phyloP scores from a whole-genome alignment of 2,797 vertebrate genomes.

The Sebastolobus altivelis region DNA sequence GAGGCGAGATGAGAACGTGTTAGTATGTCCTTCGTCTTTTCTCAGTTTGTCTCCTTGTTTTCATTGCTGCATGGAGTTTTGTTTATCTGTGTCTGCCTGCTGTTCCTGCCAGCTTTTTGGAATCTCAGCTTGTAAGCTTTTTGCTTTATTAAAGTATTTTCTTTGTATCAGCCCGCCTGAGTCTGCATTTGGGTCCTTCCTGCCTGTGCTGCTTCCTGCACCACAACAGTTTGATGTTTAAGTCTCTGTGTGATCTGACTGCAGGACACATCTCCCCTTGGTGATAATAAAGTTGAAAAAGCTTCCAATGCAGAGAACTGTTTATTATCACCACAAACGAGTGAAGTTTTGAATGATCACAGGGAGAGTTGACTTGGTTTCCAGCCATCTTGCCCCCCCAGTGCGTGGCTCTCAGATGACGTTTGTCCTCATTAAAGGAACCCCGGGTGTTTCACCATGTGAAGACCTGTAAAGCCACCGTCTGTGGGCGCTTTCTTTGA shows the following conservation, averaged over 20 bases:
- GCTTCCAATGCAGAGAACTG: background rate
- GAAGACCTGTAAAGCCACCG: conserved; percentile 15
- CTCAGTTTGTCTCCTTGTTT: too few relatives aligned
- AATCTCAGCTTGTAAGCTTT: too few relatives aligned
- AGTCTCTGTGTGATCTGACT: background rate
- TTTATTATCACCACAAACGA: background rate
- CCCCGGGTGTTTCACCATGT: conserved; percentile 16
- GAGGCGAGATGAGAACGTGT: too few relatives aligned
- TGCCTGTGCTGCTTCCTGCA: too few relatives aligned
- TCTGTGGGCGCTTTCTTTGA: conserved; percentile 34
- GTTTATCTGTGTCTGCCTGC: background rate
- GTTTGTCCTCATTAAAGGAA: conserved; percentile 37
- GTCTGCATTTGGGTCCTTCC: too few relatives aligned
- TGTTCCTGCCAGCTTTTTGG: too few relatives aligned
- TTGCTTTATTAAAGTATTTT: too few relatives aligned
- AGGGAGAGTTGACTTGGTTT: background rate
- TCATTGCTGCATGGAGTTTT: too few relatives aligned
- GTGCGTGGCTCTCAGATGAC: conserved; percentile 9
- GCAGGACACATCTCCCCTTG: background rate
- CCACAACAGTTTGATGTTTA: background rate
- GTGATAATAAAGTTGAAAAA: background rate
- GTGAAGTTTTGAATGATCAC: background rate
- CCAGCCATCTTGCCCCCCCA: background rate
- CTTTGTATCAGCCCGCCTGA: too few relatives aligned
- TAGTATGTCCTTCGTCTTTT: too few relatives aligned